Evolutionary conservation across 1,140 invertebrate genomes (phyloP).

Genomic region (Zaprionus taronus): DNA sequence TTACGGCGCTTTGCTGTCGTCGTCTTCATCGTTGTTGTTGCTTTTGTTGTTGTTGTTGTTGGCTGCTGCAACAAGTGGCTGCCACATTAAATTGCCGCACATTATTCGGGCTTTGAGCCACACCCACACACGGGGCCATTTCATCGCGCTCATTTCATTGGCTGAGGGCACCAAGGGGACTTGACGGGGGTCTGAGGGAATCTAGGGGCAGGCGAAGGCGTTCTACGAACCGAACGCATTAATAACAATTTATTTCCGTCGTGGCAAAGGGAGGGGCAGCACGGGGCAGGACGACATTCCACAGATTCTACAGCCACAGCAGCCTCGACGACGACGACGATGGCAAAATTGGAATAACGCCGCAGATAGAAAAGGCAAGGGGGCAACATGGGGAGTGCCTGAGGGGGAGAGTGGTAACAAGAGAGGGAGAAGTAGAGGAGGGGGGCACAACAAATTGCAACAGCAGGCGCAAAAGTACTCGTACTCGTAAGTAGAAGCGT

Average conservation of each 20-base stretch:
- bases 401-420: neutral
- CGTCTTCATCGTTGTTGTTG: neutral
- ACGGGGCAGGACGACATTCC: constrained; percentile 39
- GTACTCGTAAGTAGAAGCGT: constrained; percentile 57
- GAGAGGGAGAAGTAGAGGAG: neutral
- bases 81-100: constrained; percentile 64
- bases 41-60: neutral
- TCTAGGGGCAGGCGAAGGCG: constrained; percentile 39
- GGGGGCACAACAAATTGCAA: constrained; percentile 59
- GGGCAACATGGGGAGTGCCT: neutral
- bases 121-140: constrained; percentile 42
- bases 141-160: constrained; percentile 69
- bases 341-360: constrained; percentile 21
- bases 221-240: constrained; percentile 56
- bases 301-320: constrained; percentile 34
- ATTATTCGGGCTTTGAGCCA: constrained; percentile 48
- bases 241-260: constrained; percentile 81
- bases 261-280: neutral
- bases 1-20: constrained; percentile 43
- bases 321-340: neutral
- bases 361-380: constrained; percentile 20
- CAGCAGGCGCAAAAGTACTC: constrained; percentile 48
- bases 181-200: neutral
- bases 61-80: constrained; percentile 68
- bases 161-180: constrained; percentile 17